phyloP scores from a whole-genome alignment of 2,888 invertebrate genomes.

The Lordiphosa fenestrarum region DNA sequence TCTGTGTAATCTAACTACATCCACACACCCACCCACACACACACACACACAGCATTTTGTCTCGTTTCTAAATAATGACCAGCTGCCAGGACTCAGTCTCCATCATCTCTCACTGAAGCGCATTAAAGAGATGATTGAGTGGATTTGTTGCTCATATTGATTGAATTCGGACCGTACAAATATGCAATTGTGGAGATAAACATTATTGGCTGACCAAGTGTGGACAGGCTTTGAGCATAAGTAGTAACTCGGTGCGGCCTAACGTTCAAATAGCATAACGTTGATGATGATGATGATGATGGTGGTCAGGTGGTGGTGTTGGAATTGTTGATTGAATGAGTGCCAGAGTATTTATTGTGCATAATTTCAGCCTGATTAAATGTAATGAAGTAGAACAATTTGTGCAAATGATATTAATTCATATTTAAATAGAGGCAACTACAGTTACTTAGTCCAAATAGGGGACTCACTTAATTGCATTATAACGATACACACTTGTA shows the following conservation, averaged over 20 bases:
- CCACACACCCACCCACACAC: not conserved
- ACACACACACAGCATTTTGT: constrained; percentile 3
- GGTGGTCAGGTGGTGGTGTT: constrained; percentile 24
- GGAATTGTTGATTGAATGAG: constrained; percentile 26
- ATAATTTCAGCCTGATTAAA: constrained; percentile 38
- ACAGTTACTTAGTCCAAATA: not conserved
- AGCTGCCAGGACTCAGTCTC: constrained; percentile 5
- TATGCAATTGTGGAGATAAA: constrained; percentile 54
- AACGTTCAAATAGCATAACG: constrained; percentile 6
- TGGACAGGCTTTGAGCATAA: constrained; percentile 46
- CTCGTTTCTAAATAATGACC: constrained; percentile 18
- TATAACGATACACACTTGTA: not conserved
- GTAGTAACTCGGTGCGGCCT: constrained; percentile 45
- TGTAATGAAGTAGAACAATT: constrained; percentile 18
- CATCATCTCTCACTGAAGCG: constrained; percentile 26
- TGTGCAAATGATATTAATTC: not conserved
- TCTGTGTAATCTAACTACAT: constrained; percentile 5
- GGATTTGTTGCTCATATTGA: constrained; percentile 63
- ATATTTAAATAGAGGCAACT: not conserved
- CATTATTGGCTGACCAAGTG: constrained; percentile 51
- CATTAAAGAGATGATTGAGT: constrained; percentile 71
- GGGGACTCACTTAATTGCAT: not conserved
- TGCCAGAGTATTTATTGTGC: constrained; percentile 26
- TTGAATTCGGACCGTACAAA: constrained; percentile 49
- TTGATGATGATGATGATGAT: constrained; percentile 23